Conservation (phyloP, 2,888 invertebrate species). For the Chymomyza amoena region DNA sequence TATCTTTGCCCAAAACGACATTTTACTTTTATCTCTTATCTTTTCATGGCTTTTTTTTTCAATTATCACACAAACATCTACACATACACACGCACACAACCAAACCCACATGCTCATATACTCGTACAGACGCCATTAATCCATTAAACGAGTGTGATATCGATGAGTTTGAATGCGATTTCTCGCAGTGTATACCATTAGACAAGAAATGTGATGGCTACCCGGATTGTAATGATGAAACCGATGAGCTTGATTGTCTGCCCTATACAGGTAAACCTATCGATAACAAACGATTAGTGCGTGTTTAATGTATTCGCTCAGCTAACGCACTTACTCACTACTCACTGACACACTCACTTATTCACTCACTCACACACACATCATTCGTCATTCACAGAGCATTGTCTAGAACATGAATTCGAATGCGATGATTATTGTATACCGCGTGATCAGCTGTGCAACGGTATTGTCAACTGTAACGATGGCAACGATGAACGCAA, state of each 20-base stretch:
- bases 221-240: slow-evolving; percentile 82
- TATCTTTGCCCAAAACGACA: neutral
- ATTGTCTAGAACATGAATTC: slow-evolving; percentile 79
- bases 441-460: slow-evolving; percentile 80
- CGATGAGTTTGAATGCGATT: slow-evolving; percentile 78
- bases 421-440: slow-evolving; percentile 83
- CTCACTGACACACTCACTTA: slow-evolving; percentile 15
- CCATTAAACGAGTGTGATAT: slow-evolving; percentile 73
- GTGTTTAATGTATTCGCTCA: neutral
- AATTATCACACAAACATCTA: slow-evolving; percentile 13
- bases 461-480: slow-evolving; percentile 80
- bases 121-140: slow-evolving; percentile 39
- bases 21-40: slow-evolving; percentile 25
- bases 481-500: slow-evolving; percentile 80
- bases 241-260: slow-evolving; percentile 81
- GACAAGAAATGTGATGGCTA: slow-evolving; percentile 82
- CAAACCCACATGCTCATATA: slow-evolving; percentile 12
- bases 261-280: slow-evolving; percentile 74
- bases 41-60: slow-evolving; percentile 26
- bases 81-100: slow-evolving; percentile 9
- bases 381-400: slow-evolving; percentile 62
- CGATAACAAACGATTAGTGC: neutral
- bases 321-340: neutral
- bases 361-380: slow-evolving; percentile 16
- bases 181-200: slow-evolving; percentile 77